These are phyloP conservation scores for Anolis carolinensis DNA, from an alignment of 2,113 vertebrate genomes.

Conservation along the genomic window DNA sequence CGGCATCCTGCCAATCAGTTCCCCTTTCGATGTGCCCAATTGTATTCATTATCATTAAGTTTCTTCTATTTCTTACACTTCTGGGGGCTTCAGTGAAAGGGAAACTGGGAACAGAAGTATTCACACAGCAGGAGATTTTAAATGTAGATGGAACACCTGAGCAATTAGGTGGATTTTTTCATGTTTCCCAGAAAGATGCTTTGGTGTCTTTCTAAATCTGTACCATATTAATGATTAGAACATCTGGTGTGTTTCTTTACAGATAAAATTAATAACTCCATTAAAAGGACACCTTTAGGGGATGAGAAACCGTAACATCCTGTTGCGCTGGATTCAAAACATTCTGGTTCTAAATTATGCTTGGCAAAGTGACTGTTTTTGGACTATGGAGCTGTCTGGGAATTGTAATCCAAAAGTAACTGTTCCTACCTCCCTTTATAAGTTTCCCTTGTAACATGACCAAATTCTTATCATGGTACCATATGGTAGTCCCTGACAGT, in stretches of 20 bases:
- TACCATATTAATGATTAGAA: conserved; percentile 61
- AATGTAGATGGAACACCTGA: conserved; percentile 72
- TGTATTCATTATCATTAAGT: conserved; percentile 84
- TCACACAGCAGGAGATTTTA: conserved; percentile 54
- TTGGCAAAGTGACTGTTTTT: no score
- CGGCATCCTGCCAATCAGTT: conserved; percentile 73
- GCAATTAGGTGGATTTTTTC: conserved; percentile 59
- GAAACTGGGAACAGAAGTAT: conserved; percentile 61
- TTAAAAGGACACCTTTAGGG: conserved; percentile 16
- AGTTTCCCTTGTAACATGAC: not conserved
- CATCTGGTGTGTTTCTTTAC: conserved; percentile 62
- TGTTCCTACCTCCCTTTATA: not conserved
- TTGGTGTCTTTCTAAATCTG: conserved; percentile 68
- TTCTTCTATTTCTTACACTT: conserved; percentile 72
- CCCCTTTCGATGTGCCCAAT: conserved; percentile 75
- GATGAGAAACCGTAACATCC: conserved; percentile 15
- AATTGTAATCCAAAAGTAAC: no score
- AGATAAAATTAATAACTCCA: conserved; percentile 53
- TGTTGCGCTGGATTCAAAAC: not conserved
- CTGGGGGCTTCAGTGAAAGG: conserved; percentile 66
- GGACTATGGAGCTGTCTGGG: no score
- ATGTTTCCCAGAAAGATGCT: conserved; percentile 36
- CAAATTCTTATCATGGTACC: conserved; percentile 6
- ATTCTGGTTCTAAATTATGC: not conserved
- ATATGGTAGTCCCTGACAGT: not conserved